Base-by-base conservation (phyloP, 2,888 invertebrate species). In the Eudemis profundana region DNA sequence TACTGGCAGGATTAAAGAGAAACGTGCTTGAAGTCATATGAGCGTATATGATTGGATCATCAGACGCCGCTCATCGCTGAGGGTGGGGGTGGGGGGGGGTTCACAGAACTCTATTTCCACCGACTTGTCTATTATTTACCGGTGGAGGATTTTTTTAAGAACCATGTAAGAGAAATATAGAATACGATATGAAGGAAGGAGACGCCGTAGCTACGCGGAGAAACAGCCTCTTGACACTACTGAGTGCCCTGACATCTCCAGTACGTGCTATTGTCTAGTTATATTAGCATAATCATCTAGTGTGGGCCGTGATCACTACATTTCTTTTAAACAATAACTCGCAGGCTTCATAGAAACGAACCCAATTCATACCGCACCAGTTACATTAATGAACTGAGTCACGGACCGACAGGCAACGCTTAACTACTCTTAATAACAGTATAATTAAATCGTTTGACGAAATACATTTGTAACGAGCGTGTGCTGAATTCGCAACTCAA, bases 391-490 rank as follows among this genome's bases (percentile, higher is more conserved):
- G n/a, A 49, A n/a, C 42, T 57, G 63, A 63, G 40, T 63, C 63
- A 57, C 29, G 7, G 49, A 40, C 15, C 29, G 49, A n/a, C 51
- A 33, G 5, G 8, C 33, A 10, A 33, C 15, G 38, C 44, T 57
- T 49, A 64, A 59, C 59, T 50, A 19, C 36, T 57, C 64, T 64
- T 59, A 64, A 64, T 59, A 38, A 59, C 51, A 17, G 51, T 59
- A 59, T 50, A 51, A 64, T 64, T 64, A 27, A 64, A 59, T 51
- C 51, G 57, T 59, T 63, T 59, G 57, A 64, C 51, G 14, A 59
- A 50, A 57, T 42, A n/a, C 42, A 44, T 15, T 36, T 38, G 46
- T 36, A 54, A 38, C 46, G 56, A 46, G 47, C 29, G 50, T 23
- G 63, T 15, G 29, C 57, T 57, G 42, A 63, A 63, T 64, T 64